phyloP scores from a whole-genome alignment of 2,797 vertebrate genomes.

The Numenius phaeopus region DNA sequence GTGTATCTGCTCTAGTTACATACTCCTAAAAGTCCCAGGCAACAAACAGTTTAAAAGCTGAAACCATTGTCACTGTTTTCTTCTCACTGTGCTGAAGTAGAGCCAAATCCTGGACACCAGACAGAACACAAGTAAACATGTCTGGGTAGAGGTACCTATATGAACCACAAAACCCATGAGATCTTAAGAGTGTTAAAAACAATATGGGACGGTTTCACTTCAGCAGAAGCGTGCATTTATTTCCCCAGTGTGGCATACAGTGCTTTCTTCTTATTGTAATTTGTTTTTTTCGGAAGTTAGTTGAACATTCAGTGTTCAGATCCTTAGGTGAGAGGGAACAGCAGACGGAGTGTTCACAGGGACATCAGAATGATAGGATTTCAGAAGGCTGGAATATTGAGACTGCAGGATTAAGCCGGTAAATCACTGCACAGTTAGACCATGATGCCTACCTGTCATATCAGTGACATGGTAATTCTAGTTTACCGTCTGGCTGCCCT shows the following conservation, averaged over 20 bases:
- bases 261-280: no score
- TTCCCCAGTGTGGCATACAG: not conserved
- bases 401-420: not conserved
- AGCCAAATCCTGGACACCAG: constrained; percentile 3
- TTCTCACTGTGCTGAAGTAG: not conserved
- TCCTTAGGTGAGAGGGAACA: not conserved
- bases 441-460: not conserved
- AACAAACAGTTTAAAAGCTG: not conserved
- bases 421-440: not conserved
- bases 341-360: not conserved
- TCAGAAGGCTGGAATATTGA: not conserved
- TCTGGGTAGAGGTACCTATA: not conserved
- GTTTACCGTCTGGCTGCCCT: not conserved
- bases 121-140: constrained; percentile 26
- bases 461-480: not conserved
- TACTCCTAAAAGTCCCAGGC: not conserved
- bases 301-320: not conserved
- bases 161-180: constrained; percentile 31
- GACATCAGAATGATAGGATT: not conserved
- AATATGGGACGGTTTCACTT: constrained; percentile 8
- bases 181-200: constrained; percentile 23
- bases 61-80: not conserved
- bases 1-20: not conserved
- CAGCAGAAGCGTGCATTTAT: not conserved
- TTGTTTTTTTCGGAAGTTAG: not conserved